Evolutionary conservation across 2,888 invertebrate species (phyloP).

Genomic region (Polydrusus tereticollis): DNA sequence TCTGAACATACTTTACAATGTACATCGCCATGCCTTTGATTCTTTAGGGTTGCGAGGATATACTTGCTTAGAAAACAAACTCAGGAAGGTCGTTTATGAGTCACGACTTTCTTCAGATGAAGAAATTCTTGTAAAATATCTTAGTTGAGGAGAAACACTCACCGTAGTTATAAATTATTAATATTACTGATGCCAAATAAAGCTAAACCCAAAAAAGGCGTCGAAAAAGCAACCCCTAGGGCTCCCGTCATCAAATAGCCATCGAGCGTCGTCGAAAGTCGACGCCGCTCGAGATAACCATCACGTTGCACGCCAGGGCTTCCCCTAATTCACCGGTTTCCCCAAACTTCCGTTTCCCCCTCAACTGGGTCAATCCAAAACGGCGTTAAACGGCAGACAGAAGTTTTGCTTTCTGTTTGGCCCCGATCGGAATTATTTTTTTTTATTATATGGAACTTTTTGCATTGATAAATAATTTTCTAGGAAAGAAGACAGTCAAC

Average conservation of each 20-base stretch:
- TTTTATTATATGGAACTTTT: neutral
- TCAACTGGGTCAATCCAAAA: slow-evolving; percentile 47
- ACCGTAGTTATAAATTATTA: too few relatives aligned
- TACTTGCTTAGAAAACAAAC: too few relatives aligned
- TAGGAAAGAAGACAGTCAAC: too few relatives aligned
- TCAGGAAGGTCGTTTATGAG: too few relatives aligned
- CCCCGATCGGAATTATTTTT: neutral
- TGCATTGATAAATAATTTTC: neutral
- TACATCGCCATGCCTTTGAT: too few relatives aligned
- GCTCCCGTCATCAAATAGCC: slow-evolving; percentile 9
- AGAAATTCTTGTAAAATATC: too few relatives aligned
- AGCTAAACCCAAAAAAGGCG: neutral
- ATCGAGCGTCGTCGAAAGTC: slow-evolving; percentile 29
- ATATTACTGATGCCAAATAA: slow-evolving; percentile 7
- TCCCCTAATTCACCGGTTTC: slow-evolving; percentile 43
- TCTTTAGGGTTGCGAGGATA: too few relatives aligned
- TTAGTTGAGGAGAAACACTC: too few relatives aligned
- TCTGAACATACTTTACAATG: too few relatives aligned
- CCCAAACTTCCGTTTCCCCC: slow-evolving; percentile 49
- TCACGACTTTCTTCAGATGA: too few relatives aligned
- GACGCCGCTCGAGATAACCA: slow-evolving; percentile 45
- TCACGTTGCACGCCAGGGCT: slow-evolving; percentile 32
- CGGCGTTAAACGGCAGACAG: slow-evolving; percentile 25
- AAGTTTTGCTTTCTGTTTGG: slow-evolving; percentile 32
- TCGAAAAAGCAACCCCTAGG: neutral